Evolutionary conservation across 1,140 invertebrate genomes (phyloP).

Genomic region (Telenomus remus): DNA sequence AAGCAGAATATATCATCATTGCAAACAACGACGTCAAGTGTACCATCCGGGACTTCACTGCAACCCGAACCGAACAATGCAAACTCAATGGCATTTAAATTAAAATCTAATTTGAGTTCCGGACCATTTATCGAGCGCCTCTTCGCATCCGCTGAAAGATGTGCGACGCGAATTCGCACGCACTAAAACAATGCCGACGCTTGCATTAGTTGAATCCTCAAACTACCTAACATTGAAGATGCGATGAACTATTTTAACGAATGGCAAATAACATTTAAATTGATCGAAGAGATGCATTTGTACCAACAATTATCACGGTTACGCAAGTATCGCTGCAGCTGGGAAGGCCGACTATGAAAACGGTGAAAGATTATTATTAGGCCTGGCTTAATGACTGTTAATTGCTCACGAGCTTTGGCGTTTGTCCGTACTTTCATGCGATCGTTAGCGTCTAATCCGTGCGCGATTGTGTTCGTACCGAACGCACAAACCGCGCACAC

Average conservation of each 20-base stretch:
- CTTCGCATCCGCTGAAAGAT: conserved; percentile 25
- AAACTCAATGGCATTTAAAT: conserved; percentile 36
- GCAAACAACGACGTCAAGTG: conserved; percentile 9
- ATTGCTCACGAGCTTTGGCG: conserved; percentile 49
- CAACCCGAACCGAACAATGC: conserved; percentile 25
- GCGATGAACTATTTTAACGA: conserved; percentile 54
- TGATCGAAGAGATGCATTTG: conserved; percentile 42
- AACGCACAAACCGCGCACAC: conserved; percentile 17
- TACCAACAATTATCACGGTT: conserved; percentile 45
- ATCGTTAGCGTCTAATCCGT: conserved; percentile 45
- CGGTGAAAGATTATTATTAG: conserved; percentile 49
- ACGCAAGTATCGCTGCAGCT: conserved; percentile 39
- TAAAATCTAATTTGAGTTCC: conserved; percentile 35
- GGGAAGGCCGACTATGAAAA: conserved; percentile 44
- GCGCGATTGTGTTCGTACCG: conserved; percentile 11
- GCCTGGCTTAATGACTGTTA: conserved; percentile 48
- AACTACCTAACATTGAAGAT: conserved; percentile 24
- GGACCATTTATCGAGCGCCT: conserved; percentile 25
- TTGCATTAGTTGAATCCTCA: conserved; percentile 9
- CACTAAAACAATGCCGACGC: conserved; percentile 22
- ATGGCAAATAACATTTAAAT: conserved; percentile 29
- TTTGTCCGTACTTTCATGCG: conserved; percentile 44
- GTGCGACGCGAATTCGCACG: conserved; percentile 33
- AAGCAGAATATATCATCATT: too few species aligned
- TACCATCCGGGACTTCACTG: conserved; percentile 14